These are phyloP conservation scores for Willisornis vidua DNA, from an alignment of 2,113 vertebrate genomes.

Conservation along the genomic window DNA sequence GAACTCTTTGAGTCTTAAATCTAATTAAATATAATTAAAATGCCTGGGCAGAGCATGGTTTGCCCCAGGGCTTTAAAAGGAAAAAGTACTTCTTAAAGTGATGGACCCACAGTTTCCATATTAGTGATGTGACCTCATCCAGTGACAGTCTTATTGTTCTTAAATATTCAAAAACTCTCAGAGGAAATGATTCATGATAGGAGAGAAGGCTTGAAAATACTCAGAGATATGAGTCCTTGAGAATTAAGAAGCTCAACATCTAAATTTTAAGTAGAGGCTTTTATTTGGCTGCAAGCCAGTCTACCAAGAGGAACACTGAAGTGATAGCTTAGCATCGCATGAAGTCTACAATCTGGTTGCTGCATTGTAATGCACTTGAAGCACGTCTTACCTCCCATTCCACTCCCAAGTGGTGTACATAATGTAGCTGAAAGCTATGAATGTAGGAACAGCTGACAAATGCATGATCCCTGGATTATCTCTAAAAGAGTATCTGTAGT, in stretches of 20 bases:
- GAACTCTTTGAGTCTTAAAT: no score
- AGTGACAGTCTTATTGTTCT: background rate
- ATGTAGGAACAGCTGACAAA: background rate
- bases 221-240: background rate
- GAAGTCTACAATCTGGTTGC: background rate
- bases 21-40: no score
- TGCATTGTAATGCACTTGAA: background rate
- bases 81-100: background rate
- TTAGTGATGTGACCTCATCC: background rate
- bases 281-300: background rate
- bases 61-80: background rate
- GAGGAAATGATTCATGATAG: background rate
- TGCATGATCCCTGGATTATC: accelerated
- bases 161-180: background rate
- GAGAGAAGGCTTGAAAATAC: background rate
- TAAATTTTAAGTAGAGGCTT: background rate
- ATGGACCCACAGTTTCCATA: background rate
- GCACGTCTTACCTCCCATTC: background rate
- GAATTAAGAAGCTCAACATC: background rate
- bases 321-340: background rate
- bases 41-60: no score
- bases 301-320: background rate
- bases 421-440: accelerated
- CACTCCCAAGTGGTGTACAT: background rate
- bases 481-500: background rate